Evolutionary conservation across 2,888 invertebrate species (phyloP).

Genomic region (Portevinia maculata): DNA sequence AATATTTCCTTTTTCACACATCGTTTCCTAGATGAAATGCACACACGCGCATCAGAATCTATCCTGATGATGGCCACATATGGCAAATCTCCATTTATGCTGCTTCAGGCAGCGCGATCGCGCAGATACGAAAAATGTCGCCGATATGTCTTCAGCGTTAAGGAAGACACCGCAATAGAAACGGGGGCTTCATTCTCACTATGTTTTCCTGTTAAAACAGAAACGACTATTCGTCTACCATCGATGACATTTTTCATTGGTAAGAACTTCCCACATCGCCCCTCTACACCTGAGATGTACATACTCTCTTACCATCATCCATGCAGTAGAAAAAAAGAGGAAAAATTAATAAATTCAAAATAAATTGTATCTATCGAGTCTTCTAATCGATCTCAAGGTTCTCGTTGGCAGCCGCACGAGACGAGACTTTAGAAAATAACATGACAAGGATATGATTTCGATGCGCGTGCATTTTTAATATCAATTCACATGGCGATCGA

Average conservation of each 20-base stretch:
- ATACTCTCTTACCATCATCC: neutral
- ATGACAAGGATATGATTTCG: constrained; percentile 74
- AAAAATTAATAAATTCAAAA: constrained; percentile 71
- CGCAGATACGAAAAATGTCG: constrained; percentile 71
- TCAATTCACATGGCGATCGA: constrained; percentile 62
- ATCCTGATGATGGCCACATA: constrained; percentile 73
- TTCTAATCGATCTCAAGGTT: constrained; percentile 72
- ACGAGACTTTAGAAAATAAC: constrained; percentile 63
- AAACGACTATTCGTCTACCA: constrained; percentile 72
- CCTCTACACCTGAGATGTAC: constrained; percentile 9
- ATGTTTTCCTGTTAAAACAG: constrained; percentile 61
- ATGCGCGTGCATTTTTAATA: constrained; percentile 73
- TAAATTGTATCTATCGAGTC: constrained; percentile 71
- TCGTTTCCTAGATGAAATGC: constrained; percentile 64
- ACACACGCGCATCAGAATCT: constrained; percentile 19
- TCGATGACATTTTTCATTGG: constrained; percentile 56
- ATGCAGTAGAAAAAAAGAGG: constrained; percentile 1
- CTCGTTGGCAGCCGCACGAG: constrained; percentile 70
- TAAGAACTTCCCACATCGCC: constrained; percentile 55
- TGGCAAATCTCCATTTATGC: constrained; percentile 72
- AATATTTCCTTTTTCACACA: constrained; percentile 74
- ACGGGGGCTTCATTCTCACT: constrained; percentile 70
- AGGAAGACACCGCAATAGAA: constrained; percentile 56
- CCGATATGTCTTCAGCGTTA: constrained; percentile 70
- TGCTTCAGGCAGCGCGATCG: constrained; percentile 49